Evolutionary conservation across 2,113 vertebrate species (phyloP), one percentile per base, ranked within the genome.

Genomic region (Oreochromis aureus): DNA sequence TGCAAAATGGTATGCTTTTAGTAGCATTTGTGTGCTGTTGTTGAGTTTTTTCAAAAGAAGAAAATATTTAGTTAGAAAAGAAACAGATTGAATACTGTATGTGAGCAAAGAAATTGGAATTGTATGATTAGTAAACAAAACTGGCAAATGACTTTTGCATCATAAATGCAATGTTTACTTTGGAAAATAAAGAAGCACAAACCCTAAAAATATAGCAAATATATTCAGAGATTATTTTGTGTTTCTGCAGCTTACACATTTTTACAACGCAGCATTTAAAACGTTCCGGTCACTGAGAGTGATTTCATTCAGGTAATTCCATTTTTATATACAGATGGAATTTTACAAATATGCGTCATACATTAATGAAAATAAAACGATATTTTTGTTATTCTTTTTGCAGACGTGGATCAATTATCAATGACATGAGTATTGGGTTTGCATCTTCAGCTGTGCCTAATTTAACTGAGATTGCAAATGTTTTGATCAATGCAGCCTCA

Each of bases 331-430:
- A 32, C 2, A 46, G 11, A 48, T 55, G 22, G 66, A 54, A 41
- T 53, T 7, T 73, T 11, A 18, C 15, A 48, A 9, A 36, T n/a
- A 51, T 6, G 9, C 53, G 4, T 39, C 13, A 24, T 39, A 66
- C 12, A 41, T 27, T 10, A 32, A 18, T 36, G 7, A 32, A 18
- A 53, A 80, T 54, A n/a, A 69, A 30, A 10, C 10, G 10, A 10
- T 27, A 9, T 63, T 61, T 46, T 18, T 34, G 59, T 11, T 7
- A 1, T 53, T 41, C 56, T 16, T 22, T 61, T 59, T 89, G 19
- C 44, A 95, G 94, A 1, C 51, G 15, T 54, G 94, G 93, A 39
- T 94, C 94, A 34, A 76, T 94, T 51, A 30, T 92, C 63, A 91
- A 81, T 6, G 10, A 6, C 2, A 3, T 82, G 0, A 5, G 18